Evolutionary conservation across 2,797 vertebrate species (phyloP), one percentile per base, ranked within the genome.

Genomic region (Ataeniobius toweri): DNA sequence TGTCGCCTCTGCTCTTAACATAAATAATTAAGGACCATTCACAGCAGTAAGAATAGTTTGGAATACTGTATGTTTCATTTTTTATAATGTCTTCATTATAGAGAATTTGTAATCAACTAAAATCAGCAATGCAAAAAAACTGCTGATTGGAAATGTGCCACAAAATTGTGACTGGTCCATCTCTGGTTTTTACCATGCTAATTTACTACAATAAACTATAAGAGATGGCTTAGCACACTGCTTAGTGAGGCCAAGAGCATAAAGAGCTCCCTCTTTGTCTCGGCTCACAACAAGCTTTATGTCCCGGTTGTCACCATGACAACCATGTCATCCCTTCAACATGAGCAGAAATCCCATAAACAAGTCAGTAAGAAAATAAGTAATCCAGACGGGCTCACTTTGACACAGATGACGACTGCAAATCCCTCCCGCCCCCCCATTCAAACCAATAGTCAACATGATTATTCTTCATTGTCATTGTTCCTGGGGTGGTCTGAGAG

Each of bases 261-360:
- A 85, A 85, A 92, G 86, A 89, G 86, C 86, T 87, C 87, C 80
- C 77, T 91, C 88, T 90, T 80, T 81, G 65, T 84, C 84, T 91
- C 88, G 73, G 87, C 90, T 93, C 89, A 91, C 86, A 93, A 91
- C 88, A 91, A 88, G 90, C 92, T 91, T 90, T 90, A 94, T 91
- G 92, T 89, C 86, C 88, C 85, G 81, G 39, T 77, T 85, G 89
- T 95, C 93, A 93, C 95, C 93, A 95, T 95, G 94, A 94, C 93
- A 95, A 95, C 93, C 86, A 56, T 76, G 75, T 87, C 74, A 78
- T 92, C 90, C 89, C 80, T 93, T 95, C 88, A 94, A 94, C 94
- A 93, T 76, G 87, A 86, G 85, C 83, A 91, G 76, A 93, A 88
- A 91, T 87, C 84, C 81, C 75, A 89, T 86, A 88, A 93, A 91